Percentiles rank a stretch among this genome's conserved stretches.
Conservation (phyloP, 2,888 invertebrate genomes). For the Synergus japonicus region DNA sequence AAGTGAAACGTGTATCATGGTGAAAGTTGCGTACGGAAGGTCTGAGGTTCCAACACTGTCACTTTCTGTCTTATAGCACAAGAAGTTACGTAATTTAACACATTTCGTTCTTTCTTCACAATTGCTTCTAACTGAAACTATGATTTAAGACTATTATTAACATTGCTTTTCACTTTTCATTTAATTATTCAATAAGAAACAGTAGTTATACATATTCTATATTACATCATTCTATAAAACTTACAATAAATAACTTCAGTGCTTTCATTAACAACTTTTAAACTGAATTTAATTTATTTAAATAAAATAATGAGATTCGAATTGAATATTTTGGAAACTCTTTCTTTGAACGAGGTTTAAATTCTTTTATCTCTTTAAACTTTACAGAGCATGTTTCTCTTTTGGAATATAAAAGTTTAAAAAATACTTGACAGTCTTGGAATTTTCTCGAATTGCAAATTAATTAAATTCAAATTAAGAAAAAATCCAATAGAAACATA, state of each 20-base stretch:
- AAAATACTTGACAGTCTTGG: too few species aligned
- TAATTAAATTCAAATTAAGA: neutral
- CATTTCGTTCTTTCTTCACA: conserved; percentile 15
- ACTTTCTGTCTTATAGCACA: conserved; percentile 20
- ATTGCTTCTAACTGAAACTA: neutral
- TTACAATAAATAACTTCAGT: neutral
- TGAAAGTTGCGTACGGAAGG: conserved; percentile 73
- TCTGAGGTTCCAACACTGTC: conserved; percentile 39
- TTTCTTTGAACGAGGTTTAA: neutral
- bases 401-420: neutral
- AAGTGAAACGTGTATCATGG: conserved; percentile 70
- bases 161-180: neutral
- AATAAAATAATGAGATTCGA: neutral
- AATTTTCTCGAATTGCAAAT: neutral
- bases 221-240: neutral
- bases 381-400: neutral
- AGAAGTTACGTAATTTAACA: conserved; percentile 17
- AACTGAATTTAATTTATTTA: neutral
- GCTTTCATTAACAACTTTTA: neutral
- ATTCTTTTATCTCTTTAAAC: neutral
- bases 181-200: neutral
- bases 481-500: neutral
- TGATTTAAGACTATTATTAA: neutral
- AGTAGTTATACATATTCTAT: neutral
- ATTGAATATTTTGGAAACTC: neutral